These are phyloP conservation scores for Drosophila bocki DNA, from an alignment of 1,140 invertebrate genomes.

Conservation along the genomic window DNA sequence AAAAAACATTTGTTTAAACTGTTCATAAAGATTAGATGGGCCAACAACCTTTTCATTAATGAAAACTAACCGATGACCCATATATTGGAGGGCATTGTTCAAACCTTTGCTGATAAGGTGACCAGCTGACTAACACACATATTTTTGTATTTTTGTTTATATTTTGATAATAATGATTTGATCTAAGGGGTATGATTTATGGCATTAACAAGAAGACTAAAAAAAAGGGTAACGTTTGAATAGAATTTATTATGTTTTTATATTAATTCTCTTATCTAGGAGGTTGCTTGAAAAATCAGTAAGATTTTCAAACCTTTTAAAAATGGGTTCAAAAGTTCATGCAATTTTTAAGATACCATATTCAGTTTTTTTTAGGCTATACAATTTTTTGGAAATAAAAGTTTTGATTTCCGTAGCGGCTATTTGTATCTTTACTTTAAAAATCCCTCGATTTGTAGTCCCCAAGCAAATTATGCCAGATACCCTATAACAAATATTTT, in stretches of 20 bases:
- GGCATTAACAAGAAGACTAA: not conserved
- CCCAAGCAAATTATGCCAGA: not conserved
- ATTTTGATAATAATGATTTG: conserved; percentile 8
- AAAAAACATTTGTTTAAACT: conserved; percentile 9
- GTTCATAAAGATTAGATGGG: conserved; percentile 18
- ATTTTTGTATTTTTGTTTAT: not conserved
- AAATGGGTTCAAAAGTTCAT: too few species aligned
- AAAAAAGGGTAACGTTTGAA: not conserved
- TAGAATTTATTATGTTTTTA: not conserved
- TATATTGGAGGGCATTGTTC: conserved; percentile 20
- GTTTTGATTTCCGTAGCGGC: too few species aligned
- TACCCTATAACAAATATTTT: not conserved
- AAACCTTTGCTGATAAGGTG: conserved; percentile 23
- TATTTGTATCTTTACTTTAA: not conserved
- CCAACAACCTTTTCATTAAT: conserved; percentile 51
- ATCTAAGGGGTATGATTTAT: conserved; percentile 13
- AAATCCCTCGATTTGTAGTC: not conserved
- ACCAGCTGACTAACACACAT: not conserved
- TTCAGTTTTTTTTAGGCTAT: too few species aligned
- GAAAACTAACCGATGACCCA: conserved; percentile 32
- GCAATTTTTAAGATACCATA: too few species aligned
- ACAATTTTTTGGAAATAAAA: too few species aligned
- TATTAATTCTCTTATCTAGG: not conserved
- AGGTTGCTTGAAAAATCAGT: too few species aligned
- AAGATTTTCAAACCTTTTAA: too few species aligned